These are phyloP conservation scores for Plectrocnemia conspersa DNA, from an alignment of 1,140 invertebrate genomes.

Conservation along the genomic window DNA sequence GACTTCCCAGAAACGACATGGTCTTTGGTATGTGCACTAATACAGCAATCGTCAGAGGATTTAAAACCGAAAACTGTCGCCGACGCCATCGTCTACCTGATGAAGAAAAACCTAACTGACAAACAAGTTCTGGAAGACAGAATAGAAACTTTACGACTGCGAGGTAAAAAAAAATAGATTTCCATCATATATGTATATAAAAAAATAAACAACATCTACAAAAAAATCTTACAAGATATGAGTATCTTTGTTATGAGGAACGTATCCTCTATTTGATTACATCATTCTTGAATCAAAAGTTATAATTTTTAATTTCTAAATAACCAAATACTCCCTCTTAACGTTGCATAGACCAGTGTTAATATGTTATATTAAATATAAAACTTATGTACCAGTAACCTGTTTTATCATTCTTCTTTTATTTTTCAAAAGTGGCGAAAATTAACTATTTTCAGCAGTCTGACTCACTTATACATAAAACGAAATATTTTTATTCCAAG, in stretches of 20 bases:
- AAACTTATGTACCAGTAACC: background rate
- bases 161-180: slow-evolving; percentile 12
- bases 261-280: background rate
- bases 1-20: slow-evolving; percentile 17
- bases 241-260: background rate
- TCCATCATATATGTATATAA: background rate
- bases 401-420: background rate
- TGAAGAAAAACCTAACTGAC: background rate
- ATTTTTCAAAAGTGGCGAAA: background rate
- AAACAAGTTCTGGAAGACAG: background rate
- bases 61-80: slow-evolving; percentile 13
- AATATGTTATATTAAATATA: background rate
- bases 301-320: background rate
- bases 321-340: background rate
- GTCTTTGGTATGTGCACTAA: background rate
- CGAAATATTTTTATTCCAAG: too few species aligned
- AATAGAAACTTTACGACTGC: slow-evolving; percentile 14
- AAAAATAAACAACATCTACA: background rate
- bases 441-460: background rate
- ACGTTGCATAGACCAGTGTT: background rate
- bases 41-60: background rate
- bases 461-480: too few species aligned
- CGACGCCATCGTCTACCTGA: background rate
- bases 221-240: background rate
- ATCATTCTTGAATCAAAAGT: background rate